These are phyloP conservation scores for Atlantisia rogersi DNA, from an alignment of 2,113 vertebrate species.

Conservation along the genomic window DNA sequence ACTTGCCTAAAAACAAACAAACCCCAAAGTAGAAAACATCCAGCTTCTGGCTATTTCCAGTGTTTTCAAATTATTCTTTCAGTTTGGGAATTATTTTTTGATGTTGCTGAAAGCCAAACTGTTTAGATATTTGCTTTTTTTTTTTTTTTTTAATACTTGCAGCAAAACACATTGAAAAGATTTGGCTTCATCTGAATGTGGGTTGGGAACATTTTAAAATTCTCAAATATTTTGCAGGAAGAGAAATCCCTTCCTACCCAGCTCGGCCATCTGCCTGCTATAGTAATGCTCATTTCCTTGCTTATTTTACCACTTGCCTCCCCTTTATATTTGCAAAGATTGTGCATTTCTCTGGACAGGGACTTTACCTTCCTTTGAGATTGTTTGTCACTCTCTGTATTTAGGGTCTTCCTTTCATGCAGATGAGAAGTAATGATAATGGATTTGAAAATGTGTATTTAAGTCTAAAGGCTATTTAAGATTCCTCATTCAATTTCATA, in stretches of 20 bases:
- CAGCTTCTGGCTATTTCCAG: conserved; percentile 26
- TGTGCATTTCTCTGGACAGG: neutral
- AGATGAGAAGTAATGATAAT: conserved; percentile 6
- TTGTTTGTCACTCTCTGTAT: neutral
- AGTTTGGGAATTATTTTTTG: conserved; percentile 25
- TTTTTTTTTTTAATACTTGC: neutral
- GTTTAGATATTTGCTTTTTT: neutral
- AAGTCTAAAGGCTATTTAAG: conserved; percentile 36
- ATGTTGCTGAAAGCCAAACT: conserved; percentile 13
- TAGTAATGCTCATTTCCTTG: neutral
- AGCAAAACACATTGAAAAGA: conserved; percentile 34
- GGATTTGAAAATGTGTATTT: conserved; percentile 39
- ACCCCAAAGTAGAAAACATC: neutral
- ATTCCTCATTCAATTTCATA: conserved; percentile 21
- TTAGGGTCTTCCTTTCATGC: neutral
- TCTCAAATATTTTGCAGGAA: neutral
- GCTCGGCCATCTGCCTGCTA: neutral
- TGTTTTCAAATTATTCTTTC: conserved; percentile 31
- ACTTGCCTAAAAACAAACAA: conserved; percentile 4
- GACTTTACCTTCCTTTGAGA: neutral
- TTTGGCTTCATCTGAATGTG: conserved; percentile 8
- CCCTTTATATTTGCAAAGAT: neutral
- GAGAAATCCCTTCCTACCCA: neutral
- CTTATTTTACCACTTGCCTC: neutral
- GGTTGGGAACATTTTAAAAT: conserved; percentile 22